Percentiles rank a stretch among this genome's conserved stretches.
Conservation (phyloP, 2,888 invertebrate species). For the Agrochola macilenta region DNA sequence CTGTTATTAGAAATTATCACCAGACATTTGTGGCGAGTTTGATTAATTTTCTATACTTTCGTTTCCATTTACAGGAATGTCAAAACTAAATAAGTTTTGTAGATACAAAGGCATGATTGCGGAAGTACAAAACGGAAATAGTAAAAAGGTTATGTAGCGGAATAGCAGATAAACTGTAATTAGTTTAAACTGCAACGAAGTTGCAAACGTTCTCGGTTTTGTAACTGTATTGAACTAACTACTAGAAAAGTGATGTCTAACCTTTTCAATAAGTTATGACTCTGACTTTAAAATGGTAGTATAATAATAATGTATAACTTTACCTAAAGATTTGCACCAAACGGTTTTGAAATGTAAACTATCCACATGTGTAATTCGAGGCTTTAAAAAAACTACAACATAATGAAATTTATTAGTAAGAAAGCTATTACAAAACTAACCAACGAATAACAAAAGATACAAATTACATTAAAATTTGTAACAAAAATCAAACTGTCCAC, state of each 20-base stretch:
- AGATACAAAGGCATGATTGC: neutral
- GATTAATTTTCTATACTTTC: conserved; percentile 26
- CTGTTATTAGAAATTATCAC: conserved; percentile 56
- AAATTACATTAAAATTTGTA: too few relatives aligned
- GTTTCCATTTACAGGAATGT: neutral
- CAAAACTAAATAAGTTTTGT: neutral
- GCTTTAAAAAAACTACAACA: neutral
- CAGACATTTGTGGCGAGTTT: conserved; percentile 24
- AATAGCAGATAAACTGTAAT: conserved; percentile 9
- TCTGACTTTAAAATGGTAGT: neutral
- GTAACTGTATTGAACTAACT: neutral
- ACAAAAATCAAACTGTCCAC: neutral
- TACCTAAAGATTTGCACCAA: neutral
- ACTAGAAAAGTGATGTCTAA: neutral
- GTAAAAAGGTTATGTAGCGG: neutral
- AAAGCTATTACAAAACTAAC: neutral
- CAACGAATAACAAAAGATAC: neutral
- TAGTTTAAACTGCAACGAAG: conserved; percentile 1
- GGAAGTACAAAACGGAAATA: neutral
- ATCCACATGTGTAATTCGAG: neutral
- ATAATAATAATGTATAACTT: neutral
- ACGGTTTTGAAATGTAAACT: neutral
- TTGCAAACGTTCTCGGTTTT: conserved; percentile 4
- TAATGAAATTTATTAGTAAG: neutral
- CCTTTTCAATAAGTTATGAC: neutral